Evolutionary conservation across 2,113 vertebrate genomes (phyloP), one percentile per base, ranked within the genome.

Genomic region (Cebidichthys violaceus): DNA sequence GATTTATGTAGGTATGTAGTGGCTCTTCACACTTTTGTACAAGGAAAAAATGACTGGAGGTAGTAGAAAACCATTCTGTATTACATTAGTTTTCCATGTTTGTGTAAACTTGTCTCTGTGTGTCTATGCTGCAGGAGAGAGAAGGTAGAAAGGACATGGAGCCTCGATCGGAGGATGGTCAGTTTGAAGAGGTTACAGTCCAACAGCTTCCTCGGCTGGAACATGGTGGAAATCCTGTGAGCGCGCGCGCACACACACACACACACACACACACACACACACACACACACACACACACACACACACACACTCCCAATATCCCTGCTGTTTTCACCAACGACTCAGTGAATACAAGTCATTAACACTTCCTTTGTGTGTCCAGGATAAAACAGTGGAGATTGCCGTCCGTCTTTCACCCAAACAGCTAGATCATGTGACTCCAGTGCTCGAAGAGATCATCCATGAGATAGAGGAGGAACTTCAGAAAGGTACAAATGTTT

Each of bases 301-400:
- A 54, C 33, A 59, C 24, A 29, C 66, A 54, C 61, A 10, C 43
- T 31, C 47, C 4, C 18, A 33, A 43, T 5, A 57, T 20, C 0
- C 1, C 29, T 20, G 35, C 50, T 27, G 20, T 65, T 52, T 61
- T 52, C 41, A 29, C 10, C 31, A 14, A 31, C 31, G 35, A 54
- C 1, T 39, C 9, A 24, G 6, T 35, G 20, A 33, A 55, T 33
- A 11, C 5, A 57, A 64, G 2, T 1, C 37, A 50, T 31, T 57
- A 18, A 52, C 8, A 9, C 2, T 50, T 29, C 33, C 55, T 78
- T 11, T 73, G 45, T 70, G 14, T 76, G 18, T 86, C 17, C 72
- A 94, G 94, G 92, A 89, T 22, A 88, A 90, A 86, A 82, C 79
- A 0, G 65, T 95, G 77, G 92, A 94, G 79, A 86, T 91, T n/a